Percentiles rank a stretch among this genome's conserved stretches.
Conservation (phyloP, 2,797 vertebrate genomes). For the Hybognathus amarus region DNA sequence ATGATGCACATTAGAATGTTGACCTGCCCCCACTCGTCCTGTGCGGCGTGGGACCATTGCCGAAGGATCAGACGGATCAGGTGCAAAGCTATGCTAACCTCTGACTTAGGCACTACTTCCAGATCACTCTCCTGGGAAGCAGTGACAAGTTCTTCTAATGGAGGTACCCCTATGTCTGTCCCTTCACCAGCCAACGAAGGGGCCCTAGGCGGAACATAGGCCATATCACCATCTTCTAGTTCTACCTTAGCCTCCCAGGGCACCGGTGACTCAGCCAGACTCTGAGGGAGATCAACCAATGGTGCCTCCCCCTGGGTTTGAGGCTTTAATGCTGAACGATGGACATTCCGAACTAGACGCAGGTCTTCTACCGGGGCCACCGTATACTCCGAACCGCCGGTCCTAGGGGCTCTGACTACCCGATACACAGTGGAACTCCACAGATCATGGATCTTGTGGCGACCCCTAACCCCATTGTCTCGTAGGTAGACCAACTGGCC, state of each 20-base stretch:
- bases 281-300: accelerated
- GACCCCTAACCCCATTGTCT: neutral
- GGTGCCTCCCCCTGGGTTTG: neutral
- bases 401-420: neutral
- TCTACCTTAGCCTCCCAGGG: neutral
- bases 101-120: too few species aligned
- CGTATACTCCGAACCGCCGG: neutral
- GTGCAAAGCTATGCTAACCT: accelerated
- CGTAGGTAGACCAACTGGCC: neutral
- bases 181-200: too few species aligned
- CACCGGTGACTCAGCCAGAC: neutral
- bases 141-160: too few species aligned
- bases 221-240: neutral
- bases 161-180: accelerated
- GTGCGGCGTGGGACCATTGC: too few species aligned
- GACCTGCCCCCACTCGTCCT: too few species aligned
- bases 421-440: neutral
- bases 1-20: too few species aligned
- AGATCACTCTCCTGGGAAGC: too few species aligned
- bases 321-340: neutral
- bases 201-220: neutral
- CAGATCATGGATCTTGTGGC: neutral
- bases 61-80: too few species aligned
- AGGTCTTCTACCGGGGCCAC: neutral
- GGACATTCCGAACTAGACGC: neutral